Base-by-base conservation (phyloP, 2,797 vertebrate genomes). In the Coregonus suidteri region DNA sequence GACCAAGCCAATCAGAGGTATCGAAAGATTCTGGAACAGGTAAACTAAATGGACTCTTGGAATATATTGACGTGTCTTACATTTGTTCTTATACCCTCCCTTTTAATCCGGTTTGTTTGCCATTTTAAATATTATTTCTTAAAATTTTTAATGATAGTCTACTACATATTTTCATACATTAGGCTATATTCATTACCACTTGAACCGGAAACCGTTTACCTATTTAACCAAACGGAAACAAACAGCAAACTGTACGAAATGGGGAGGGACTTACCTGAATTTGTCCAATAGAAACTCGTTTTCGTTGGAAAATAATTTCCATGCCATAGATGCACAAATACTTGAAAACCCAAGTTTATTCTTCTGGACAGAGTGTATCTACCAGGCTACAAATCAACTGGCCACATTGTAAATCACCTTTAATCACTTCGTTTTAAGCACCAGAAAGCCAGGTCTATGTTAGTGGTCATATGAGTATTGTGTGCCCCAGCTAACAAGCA, bases 1-100 rank as follows among this genome's bases (percentile, higher is more conserved):
- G 94, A 96, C 4, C 97, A 98, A 89, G 96, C 97, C 30, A 94
- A 95, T 9, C 95, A 96, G 83, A 94, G 97, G 7, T 98, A 96
- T 92, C 95, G 92, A 74, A 94, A 94, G 88, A 90, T 95, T 70
- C 74, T 94, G 73, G 96, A 96, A 76, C 95, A 98, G 96, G 97
- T 97, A 93, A 93, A 16, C 54, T 18, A 56, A 62, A 62, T n/a
- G 7, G 59, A 25, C n/a, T 62, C 4, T 25, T 16, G 3, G 13
- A 54, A 9, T 20, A 25, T 18, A 18, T 18, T n/a, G 2, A 62
- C 6, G 7, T 3, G 3, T 62, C n/a, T 11, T 18, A 7, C 20
- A 3, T 62, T 3, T 62, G 3, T 20, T 62, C 20, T 25, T 20
- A 62, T 7, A 25, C 1, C 41, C 41, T 62, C 6, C 2, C n/a